phyloP scores from a whole-genome alignment of 2,888 invertebrate genomes.

The Molorchus minor region DNA sequence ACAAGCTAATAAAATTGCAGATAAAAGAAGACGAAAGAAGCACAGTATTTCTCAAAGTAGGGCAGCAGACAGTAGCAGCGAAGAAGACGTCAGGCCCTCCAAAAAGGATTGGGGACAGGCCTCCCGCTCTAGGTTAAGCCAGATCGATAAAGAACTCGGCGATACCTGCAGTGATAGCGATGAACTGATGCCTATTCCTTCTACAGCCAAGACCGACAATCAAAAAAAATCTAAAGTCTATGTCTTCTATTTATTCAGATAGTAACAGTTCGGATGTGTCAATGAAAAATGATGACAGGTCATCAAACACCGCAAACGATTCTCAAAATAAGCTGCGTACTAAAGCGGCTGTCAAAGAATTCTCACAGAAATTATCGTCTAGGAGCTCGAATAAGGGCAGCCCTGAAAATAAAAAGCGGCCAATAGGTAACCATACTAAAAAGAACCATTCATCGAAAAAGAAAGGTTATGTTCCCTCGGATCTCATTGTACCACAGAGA shows the following conservation, averaged over 20 bases:
- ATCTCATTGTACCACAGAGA: constrained; percentile 87
- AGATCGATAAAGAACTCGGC: constrained; percentile 79
- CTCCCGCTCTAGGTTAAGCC: constrained; percentile 70
- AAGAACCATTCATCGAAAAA: constrained; percentile 56
- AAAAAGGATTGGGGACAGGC: constrained; percentile 61
- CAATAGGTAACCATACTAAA: constrained; percentile 43
- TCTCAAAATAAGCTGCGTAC: constrained; percentile 76
- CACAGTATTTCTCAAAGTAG: constrained; percentile 50
- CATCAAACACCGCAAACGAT: constrained; percentile 73
- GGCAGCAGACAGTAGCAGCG: constrained; percentile 69
- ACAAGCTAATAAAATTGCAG: constrained; percentile 45
- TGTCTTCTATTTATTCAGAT: constrained; percentile 85
- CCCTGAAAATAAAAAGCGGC: constrained; percentile 40
- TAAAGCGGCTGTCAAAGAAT: constrained; percentile 87
- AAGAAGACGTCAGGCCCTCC: constrained; percentile 66
- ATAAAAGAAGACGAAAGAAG: constrained; percentile 55
- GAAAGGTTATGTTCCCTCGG: constrained; percentile 72
- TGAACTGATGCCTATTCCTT: constrained; percentile 69
- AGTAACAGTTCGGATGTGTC: constrained; percentile 71
- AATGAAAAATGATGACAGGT: constrained; percentile 69
- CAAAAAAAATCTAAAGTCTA: constrained; percentile 65
- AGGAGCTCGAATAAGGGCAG: constrained; percentile 54
- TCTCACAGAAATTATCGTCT: constrained; percentile 66
- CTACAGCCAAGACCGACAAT: constrained; percentile 49
- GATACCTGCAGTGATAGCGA: constrained; percentile 81